phyloP scores from a whole-genome alignment of 2,113 vertebrate genomes.

The Edolisoma coerulescens region DNA sequence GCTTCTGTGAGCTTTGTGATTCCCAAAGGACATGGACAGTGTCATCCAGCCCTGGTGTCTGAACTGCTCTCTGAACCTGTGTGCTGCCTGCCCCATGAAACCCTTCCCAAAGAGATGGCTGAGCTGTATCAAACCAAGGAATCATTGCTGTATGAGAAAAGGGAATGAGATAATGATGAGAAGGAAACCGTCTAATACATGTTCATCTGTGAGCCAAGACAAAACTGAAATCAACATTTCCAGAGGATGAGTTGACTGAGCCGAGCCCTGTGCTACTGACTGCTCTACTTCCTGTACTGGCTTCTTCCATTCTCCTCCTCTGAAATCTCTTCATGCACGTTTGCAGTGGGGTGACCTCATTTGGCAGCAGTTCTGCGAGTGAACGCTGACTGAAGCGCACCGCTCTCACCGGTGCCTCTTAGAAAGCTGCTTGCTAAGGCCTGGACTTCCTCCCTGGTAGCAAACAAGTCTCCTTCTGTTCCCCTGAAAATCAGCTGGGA shows the following conservation, averaged over 20 bases:
- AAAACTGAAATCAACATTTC: constrained; percentile 40
- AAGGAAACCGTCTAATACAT: background rate
- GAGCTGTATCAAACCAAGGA: background rate
- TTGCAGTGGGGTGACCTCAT: constrained; percentile 39
- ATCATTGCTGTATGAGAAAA: background rate
- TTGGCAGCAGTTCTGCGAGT: background rate
- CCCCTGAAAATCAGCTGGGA: constrained; percentile 62
- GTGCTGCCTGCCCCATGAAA: background rate
- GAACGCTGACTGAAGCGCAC: background rate
- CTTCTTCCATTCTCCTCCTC: background rate
- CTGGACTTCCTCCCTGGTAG: constrained; percentile 47
- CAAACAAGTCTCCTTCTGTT: constrained; percentile 65
- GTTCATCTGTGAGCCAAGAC: background rate
- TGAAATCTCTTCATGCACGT: background rate
- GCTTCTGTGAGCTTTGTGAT: background rate
- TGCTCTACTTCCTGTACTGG: constrained; percentile 34
- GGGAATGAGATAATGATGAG: background rate
- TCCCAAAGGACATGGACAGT: background rate
- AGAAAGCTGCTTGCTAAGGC: background rate
- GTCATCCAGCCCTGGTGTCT: background rate
- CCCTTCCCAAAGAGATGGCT: background rate
- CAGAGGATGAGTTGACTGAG: background rate
- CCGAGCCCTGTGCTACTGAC: background rate
- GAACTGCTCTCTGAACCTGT: background rate
- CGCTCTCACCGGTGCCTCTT: background rate